Percentiles rank a stretch among this genome's conserved stretches.
Evolutionary conservation across 2,797 vertebrate species (phyloP).

Genomic region (Arctocebus calabarensis): DNA sequence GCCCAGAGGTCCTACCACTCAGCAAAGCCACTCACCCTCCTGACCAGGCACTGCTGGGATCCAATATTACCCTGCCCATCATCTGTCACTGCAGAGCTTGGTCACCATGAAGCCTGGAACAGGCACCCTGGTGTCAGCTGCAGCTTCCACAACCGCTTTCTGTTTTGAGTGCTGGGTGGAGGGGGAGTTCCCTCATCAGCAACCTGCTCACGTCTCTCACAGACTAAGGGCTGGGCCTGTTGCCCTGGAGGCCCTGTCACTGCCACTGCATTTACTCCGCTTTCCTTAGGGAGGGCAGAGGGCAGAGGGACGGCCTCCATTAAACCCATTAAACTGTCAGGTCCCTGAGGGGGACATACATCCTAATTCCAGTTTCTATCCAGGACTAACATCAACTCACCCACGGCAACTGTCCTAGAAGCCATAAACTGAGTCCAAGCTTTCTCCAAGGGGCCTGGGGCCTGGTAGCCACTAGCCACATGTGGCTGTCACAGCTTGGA

Average conservation of each 20-base stretch:
- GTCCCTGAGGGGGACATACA: neutral
- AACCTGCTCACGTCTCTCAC: constrained; percentile 70
- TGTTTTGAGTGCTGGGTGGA: constrained; percentile 49
- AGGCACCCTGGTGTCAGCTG: neutral
- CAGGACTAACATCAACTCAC: neutral
- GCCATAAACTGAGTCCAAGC: rapidly evolving
- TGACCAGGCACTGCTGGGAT: neutral
- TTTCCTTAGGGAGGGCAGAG: neutral
- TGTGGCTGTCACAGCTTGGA: neutral
- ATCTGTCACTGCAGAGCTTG: rapidly evolving
- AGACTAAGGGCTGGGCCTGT: constrained; percentile 50
- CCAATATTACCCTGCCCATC: rapidly evolving
- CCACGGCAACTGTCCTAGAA: neutral
- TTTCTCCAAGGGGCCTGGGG: neutral
- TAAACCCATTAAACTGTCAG: neutral
- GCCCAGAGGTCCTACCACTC: rapidly evolving
- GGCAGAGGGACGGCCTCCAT: neutral
- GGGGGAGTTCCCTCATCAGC: constrained; percentile 17
- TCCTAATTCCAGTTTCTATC: neutral
- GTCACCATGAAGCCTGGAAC: neutral
- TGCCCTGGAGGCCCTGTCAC: neutral
- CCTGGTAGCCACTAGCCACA: neutral
- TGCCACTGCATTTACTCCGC: rapidly evolving
- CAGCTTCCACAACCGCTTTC: constrained; percentile 60
- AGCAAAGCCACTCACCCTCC: rapidly evolving